Evolutionary conservation across 2,113 vertebrate genomes (phyloP).

Genomic region (Callaeas wilsoni): DNA sequence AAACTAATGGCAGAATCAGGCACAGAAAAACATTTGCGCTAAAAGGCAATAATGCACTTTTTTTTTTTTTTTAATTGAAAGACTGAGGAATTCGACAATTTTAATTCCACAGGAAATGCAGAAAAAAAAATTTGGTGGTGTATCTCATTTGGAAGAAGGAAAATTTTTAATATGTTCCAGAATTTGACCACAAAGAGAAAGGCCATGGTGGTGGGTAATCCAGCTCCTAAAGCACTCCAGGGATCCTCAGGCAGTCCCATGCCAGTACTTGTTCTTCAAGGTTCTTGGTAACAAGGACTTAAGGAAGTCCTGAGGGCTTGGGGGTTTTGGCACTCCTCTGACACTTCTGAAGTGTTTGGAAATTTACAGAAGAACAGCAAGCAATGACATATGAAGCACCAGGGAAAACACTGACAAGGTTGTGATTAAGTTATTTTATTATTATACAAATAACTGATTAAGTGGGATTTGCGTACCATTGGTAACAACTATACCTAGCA

Average conservation of each 20-base stretch:
- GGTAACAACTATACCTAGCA: not conserved
- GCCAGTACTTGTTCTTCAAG: not conserved
- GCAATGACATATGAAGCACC: not conserved
- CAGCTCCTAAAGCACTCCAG: not conserved
- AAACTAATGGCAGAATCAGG: not conserved
- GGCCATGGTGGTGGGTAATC: not conserved
- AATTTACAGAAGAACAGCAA: not conserved
- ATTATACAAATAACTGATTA: not conserved
- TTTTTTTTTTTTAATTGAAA: not conserved
- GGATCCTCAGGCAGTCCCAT: not conserved
- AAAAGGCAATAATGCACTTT: not conserved
- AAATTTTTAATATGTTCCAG: not conserved
- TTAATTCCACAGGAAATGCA: not conserved
- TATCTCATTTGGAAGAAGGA: not conserved
- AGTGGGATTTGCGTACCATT: not conserved
- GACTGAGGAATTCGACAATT: not conserved
- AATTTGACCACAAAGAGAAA: not conserved
- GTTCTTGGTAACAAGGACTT: not conserved
- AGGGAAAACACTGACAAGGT: not conserved
- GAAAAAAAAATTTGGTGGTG: fast-evolving
- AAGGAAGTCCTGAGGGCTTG: not conserved
- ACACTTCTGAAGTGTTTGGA: not conserved
- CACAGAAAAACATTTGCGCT: not conserved
- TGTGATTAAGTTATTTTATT: not conserved
- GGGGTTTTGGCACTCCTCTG: not conserved